These are phyloP conservation scores for Andrena bucephala DNA, from an alignment of 2,888 invertebrate species.

Conservation along the genomic window DNA sequence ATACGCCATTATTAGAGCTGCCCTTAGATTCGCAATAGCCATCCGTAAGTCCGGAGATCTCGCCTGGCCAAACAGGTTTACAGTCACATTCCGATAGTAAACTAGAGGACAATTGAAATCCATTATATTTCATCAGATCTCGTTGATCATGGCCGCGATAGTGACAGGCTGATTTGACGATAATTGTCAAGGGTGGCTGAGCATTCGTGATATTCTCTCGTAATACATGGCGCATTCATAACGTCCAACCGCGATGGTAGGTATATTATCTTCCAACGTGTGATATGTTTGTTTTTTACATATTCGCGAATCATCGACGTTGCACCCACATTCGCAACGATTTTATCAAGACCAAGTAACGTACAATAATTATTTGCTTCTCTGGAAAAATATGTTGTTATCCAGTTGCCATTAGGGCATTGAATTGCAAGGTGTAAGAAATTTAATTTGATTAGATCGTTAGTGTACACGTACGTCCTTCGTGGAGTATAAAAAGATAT, in stretches of 20 bases:
- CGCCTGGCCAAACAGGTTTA: slow-evolving; percentile 36
- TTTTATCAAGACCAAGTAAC: too few species aligned
- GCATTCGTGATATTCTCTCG: slow-evolving; percentile 26
- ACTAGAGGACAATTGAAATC: slow-evolving; percentile 46
- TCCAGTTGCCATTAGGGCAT: too few species aligned
- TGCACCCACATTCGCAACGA: too few species aligned
- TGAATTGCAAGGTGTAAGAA: too few species aligned
- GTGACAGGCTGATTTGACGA: slow-evolving; percentile 48
- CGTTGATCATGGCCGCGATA: slow-evolving; percentile 52
- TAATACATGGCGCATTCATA: slow-evolving; percentile 30
- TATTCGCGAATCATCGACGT: too few species aligned
- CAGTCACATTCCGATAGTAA: slow-evolving; percentile 34
- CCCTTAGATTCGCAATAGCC: slow-evolving; percentile 17
- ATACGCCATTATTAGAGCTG: slow-evolving; percentile 1
- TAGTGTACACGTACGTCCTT: neutral
- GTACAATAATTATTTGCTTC: neutral
- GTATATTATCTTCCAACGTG: neutral
- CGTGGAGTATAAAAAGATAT: neutral
- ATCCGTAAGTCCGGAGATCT: slow-evolving; percentile 34
- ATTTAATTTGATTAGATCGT: too few species aligned
- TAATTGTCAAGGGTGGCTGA: slow-evolving; percentile 46
- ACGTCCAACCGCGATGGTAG: slow-evolving; percentile 11
- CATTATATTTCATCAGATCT: slow-evolving; percentile 55
- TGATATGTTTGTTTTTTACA: too few species aligned
- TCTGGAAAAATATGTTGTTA: neutral